These are phyloP conservation scores for Scolopax mira DNA, from an alignment of 2,113 vertebrate genomes.

Conservation along the genomic window DNA sequence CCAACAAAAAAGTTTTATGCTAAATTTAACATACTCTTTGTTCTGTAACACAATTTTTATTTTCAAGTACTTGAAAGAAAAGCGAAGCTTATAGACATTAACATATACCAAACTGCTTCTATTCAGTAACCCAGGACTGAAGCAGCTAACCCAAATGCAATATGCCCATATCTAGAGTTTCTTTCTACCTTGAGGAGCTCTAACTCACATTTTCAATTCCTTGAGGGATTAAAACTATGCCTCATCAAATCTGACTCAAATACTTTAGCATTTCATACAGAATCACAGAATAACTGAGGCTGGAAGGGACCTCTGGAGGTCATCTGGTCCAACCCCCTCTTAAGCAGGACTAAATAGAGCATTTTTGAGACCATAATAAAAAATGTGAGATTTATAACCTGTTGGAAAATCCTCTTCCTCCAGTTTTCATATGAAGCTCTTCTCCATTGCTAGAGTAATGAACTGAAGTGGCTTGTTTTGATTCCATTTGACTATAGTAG, in stretches of 20 bases:
- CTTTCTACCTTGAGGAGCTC: background rate
- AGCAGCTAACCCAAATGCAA: background rate
- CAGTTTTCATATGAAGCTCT: background rate
- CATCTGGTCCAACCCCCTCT: background rate
- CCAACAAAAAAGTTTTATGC: background rate
- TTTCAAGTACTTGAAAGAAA: background rate
- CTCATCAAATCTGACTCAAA: background rate
- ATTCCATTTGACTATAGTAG: background rate
- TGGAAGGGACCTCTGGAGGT: background rate
- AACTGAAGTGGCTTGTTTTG: background rate
- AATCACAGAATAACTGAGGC: background rate
- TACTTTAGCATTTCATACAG: background rate
- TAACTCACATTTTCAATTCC: background rate
- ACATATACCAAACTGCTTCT: background rate
- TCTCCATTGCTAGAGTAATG: background rate
- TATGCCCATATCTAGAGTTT: background rate
- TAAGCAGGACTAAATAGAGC: background rate
- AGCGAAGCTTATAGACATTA: background rate
- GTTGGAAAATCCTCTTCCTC: background rate
- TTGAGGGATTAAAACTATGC: background rate
- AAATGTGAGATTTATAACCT: background rate
- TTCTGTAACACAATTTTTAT: constrained; percentile 5
- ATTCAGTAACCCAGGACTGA: background rate
- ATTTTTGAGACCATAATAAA: background rate
- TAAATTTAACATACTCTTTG: constrained; percentile 37